Evolutionary conservation across 37 sponge, comb jelly and placozoan species (phyloP).

Genomic region (Oopsacas minuta): DNA sequence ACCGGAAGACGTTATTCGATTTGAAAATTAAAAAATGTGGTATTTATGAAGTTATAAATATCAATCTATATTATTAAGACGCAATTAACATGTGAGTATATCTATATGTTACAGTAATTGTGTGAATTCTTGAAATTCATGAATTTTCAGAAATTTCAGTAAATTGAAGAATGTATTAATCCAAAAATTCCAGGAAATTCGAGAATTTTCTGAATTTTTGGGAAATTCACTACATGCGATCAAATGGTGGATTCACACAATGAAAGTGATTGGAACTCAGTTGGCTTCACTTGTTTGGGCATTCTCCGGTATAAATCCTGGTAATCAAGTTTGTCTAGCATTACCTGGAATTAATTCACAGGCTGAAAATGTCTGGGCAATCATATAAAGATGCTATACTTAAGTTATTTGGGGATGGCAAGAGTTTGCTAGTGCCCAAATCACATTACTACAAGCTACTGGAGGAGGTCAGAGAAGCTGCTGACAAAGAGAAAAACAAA

Average conservation of each 20-base stretch:
- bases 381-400: constrained; percentile 12
- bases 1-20: too few species aligned
- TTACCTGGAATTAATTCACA: constrained; percentile 7
- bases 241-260: not conserved
- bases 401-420: constrained; percentile 13
- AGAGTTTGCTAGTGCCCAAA: constrained; percentile 15
- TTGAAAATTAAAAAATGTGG: too few species aligned
- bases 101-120: not conserved
- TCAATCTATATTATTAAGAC: too few species aligned
- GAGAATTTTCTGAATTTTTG: not conserved
- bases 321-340: constrained; percentile 14
- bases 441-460: constrained; percentile 14
- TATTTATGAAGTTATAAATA: too few species aligned
- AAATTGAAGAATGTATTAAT: not conserved
- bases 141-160: not conserved
- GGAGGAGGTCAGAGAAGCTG: constrained; percentile 18
- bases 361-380: constrained; percentile 14
- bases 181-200: constrained; percentile 18
- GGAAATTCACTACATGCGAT: not conserved
- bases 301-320: constrained; percentile 9
- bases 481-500: constrained; percentile 10
- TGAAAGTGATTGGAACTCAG: not conserved
- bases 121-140: not conserved
- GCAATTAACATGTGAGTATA: too few species aligned
- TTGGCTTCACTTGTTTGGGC: constrained; percentile 15